phyloP scores from a whole-genome alignment of 1,140 invertebrate species.

The Xylocopa sonorina region DNA sequence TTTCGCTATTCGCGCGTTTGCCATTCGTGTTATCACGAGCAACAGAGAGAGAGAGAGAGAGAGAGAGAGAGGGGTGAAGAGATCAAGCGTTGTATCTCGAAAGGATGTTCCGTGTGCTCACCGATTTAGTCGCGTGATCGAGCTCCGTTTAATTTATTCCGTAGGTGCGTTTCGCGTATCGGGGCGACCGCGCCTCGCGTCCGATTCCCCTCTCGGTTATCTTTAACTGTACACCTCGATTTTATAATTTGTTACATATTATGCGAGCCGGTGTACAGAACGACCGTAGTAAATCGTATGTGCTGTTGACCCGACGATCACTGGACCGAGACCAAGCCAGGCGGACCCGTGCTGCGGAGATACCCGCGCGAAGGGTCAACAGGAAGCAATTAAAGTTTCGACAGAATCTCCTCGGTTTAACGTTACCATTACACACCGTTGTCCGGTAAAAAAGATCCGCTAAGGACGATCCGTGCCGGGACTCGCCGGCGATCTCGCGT shows the following conservation, averaged over 20 bases:
- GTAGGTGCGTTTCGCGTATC: constrained; percentile 3
- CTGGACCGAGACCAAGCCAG: constrained; percentile 76
- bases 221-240: constrained; percentile 66
- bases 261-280: constrained; percentile 56
- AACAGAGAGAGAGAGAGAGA: background rate
- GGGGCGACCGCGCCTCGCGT: constrained; percentile 13
- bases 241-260: constrained; percentile 73
- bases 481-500: background rate
- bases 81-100: background rate
- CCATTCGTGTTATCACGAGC: background rate
- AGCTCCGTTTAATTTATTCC: background rate
- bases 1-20: background rate
- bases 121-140: constrained; percentile 34
- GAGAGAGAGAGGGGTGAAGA: background rate
- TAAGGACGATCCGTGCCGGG: background rate
- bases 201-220: constrained; percentile 28
- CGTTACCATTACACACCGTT: constrained; percentile 12
- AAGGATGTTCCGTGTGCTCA: constrained; percentile 4
- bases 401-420: constrained; percentile 56
- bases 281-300: constrained; percentile 71
- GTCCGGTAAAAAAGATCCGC: constrained; percentile 17
- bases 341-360: constrained; percentile 40
- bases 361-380: constrained; percentile 58
- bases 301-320: constrained; percentile 78
- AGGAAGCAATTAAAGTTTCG: constrained; percentile 68